These are phyloP conservation scores for Myiozetetes cayanensis DNA, from an alignment of 2,113 vertebrate species.

Conservation along the genomic window DNA sequence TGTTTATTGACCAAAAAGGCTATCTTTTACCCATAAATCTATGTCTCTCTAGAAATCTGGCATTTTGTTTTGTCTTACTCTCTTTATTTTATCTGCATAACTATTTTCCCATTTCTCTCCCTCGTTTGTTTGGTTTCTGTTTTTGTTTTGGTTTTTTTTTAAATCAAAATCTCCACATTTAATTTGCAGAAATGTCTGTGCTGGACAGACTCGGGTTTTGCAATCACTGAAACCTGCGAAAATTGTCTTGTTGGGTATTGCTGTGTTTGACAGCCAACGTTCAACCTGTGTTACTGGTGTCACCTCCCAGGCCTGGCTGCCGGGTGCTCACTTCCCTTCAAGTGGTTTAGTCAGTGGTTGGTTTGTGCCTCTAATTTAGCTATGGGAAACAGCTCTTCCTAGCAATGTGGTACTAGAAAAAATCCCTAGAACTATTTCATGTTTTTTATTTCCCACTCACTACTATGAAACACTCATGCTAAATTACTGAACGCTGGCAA, in stretches of 20 bases:
- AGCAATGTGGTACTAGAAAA: slow-evolving; percentile 14
- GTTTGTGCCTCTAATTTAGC: slow-evolving; percentile 28
- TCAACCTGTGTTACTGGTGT: background rate
- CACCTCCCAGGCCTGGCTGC: background rate
- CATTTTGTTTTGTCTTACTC: background rate
- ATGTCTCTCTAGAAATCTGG: background rate
- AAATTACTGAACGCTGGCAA: background rate
- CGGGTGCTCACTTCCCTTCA: slow-evolving; percentile 42
- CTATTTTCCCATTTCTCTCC: background rate
- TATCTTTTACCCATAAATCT: background rate
- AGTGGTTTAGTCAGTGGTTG: slow-evolving; percentile 50
- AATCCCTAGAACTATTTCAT: slow-evolving; percentile 36
- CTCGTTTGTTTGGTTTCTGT: background rate
- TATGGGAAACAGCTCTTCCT: slow-evolving; percentile 42
- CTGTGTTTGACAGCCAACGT: background rate
- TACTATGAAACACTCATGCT: background rate
- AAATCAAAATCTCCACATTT: background rate
- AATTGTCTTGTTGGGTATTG: background rate
- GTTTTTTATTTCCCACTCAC: background rate
- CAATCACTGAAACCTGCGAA: background rate
- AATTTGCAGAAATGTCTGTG: background rate
- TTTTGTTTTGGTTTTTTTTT: background rate
- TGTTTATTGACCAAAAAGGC: background rate
- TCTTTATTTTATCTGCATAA: background rate
- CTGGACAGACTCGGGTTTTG: background rate